A percentile compares a stretch with the other conserved stretches of the same genome.
These are phyloP conservation scores for Myotis davidii DNA, from an alignment of 2,113 vertebrate genomes.

Conservation along the genomic window DNA sequence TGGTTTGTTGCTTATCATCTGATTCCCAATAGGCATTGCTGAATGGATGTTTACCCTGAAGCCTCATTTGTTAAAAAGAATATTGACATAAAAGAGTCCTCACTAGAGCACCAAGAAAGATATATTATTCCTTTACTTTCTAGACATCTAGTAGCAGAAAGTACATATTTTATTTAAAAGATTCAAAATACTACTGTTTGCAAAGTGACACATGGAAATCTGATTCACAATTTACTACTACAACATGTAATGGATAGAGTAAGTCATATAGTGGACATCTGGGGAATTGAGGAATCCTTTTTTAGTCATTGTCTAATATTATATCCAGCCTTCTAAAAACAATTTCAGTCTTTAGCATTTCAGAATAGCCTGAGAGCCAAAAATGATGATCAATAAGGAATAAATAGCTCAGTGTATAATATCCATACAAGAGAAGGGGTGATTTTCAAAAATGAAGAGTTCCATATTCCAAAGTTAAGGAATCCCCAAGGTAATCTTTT, in stretches of 20 bases:
- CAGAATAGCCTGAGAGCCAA: neutral
- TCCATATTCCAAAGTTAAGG: neutral
- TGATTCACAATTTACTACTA: constrained; percentile 41
- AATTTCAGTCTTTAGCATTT: constrained; percentile 14
- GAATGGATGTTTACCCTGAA: constrained; percentile 48
- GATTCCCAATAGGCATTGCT: constrained; percentile 15
- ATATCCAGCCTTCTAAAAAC: neutral
- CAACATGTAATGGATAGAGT: constrained; percentile 1
- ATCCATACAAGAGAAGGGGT: neutral
- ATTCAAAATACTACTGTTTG: constrained; percentile 24
- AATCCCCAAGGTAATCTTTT: neutral
- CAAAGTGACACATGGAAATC: constrained; percentile 20
- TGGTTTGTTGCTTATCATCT: constrained; percentile 25
- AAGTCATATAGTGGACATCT: neutral
- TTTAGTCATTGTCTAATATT: neutral
- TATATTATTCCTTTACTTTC: constrained; percentile 43
- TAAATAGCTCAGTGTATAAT: neutral
- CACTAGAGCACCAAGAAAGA: constrained; percentile 3
- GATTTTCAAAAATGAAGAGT: constrained; percentile 38
- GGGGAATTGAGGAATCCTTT: neutral
- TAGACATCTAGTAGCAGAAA: constrained; percentile 23
- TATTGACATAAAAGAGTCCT: constrained; percentile 58
- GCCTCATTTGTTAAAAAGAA: constrained; percentile 58
- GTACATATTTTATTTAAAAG: constrained; percentile 50
- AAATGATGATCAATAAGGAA: neutral